These are phyloP conservation scores for Lophius piscatorius DNA, from an alignment of 2,113 vertebrate genomes.

Conservation along the genomic window DNA sequence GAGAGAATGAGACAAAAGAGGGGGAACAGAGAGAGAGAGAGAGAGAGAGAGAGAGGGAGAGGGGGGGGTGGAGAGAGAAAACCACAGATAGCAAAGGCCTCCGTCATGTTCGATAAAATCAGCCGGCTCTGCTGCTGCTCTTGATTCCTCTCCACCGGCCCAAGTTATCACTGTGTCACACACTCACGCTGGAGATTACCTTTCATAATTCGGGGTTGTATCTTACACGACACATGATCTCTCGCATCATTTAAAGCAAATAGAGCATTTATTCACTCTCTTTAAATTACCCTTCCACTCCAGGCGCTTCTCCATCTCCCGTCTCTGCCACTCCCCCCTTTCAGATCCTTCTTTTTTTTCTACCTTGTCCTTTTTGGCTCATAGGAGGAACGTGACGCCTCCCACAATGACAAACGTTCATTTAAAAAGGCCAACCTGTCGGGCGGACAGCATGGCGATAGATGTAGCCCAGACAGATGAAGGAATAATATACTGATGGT, in stretches of 20 bases:
- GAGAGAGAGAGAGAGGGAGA: conserved; percentile 10
- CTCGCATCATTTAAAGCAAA: conserved; percentile 26
- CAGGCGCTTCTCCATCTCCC: conserved; percentile 3
- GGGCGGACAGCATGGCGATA: conserved; percentile 50
- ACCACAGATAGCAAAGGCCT: conserved; percentile 22
- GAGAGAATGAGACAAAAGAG: conserved; percentile 40
- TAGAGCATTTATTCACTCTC: conserved; percentile 42
- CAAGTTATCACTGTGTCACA: conserved; percentile 56
- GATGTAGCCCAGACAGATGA: conserved; percentile 64
- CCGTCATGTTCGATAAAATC: conserved; percentile 57
- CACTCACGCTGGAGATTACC: conserved; percentile 50
- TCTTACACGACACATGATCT: conserved; percentile 31
- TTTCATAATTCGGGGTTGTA: conserved; percentile 52
- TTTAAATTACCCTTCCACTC: conserved; percentile 22
- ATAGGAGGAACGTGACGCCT: conserved; percentile 51
- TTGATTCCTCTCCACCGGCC: conserved; percentile 56
- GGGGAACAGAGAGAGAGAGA: neutral
- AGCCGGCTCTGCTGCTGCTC: conserved; percentile 21
- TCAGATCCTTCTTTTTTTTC: conserved; percentile 1
- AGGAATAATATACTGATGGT: conserved; percentile 68
- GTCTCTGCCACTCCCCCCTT: conserved; percentile 33
- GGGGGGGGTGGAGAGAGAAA: conserved; percentile 4
- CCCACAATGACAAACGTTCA: conserved; percentile 74
- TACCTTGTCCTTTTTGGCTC: conserved; percentile 26
- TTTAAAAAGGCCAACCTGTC: conserved; percentile 76